Conservation (phyloP, 2,888 invertebrate genomes). For the Synanthedon tipuliformis region DNA sequence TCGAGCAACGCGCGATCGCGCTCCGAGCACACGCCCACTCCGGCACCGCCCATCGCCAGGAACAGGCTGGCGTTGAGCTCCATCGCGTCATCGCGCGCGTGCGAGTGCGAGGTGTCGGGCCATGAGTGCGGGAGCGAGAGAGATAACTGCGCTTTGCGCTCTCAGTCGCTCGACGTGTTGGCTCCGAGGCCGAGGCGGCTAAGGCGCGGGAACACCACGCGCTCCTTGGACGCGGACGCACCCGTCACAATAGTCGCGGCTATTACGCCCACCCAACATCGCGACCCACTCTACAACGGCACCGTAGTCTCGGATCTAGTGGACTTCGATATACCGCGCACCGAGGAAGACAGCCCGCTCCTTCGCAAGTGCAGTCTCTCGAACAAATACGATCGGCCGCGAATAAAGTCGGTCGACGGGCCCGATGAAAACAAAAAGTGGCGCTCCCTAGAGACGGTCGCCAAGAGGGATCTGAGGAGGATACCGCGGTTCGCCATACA, state of each 20-base stretch:
- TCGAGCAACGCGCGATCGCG: conserved; percentile 24
- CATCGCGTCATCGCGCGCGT: conserved; percentile 75
- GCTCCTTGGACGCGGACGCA: conserved; percentile 44
- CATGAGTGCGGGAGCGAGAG: conserved; percentile 6
- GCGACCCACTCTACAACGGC: conserved; percentile 46
- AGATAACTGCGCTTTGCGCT: conserved; percentile 24
- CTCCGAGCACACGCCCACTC: neutral
- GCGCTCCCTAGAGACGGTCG: conserved; percentile 81
- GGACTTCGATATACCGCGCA: conserved; percentile 34
- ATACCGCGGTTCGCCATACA: conserved; percentile 76
- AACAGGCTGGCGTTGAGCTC: conserved; percentile 72
- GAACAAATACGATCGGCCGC: conserved; percentile 44
- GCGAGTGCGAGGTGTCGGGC: conserved; percentile 31
- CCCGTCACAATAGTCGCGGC: conserved; percentile 47
- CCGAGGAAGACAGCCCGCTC: conserved; percentile 57
- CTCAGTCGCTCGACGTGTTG: conserved; percentile 13
- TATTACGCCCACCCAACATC: conserved; percentile 8
- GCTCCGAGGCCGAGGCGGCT: conserved; percentile 18
- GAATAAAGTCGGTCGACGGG: conserved; percentile 17
- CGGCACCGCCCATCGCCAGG: neutral
- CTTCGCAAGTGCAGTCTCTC: conserved; percentile 53
- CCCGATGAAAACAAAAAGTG: conserved; percentile 72
- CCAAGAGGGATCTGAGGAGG: conserved; percentile 58
- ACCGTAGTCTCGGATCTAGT: conserved; percentile 45
- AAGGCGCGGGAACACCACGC: conserved; percentile 37